These are phyloP conservation scores for Caerostris extrusa DNA, from an alignment of 1,140 invertebrate genomes.

Conservation along the genomic window DNA sequence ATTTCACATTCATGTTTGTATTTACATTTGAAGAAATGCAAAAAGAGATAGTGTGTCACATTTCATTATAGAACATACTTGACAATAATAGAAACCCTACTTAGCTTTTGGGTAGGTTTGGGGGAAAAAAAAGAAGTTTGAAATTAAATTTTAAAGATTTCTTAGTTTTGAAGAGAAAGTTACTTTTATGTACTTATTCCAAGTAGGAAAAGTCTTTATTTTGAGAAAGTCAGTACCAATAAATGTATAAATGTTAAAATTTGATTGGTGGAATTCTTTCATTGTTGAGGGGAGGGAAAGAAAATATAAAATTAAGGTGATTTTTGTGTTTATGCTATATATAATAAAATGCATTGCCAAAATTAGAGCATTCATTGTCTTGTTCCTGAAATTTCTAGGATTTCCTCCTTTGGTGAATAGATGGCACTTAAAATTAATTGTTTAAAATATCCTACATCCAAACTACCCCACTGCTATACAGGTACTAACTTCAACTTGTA, in stretches of 20 bases:
- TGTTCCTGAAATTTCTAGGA: conserved; percentile 12
- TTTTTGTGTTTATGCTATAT: not conserved
- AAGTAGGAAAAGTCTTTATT: not conserved
- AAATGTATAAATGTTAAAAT: not conserved
- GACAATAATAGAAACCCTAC: not conserved
- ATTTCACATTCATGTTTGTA: not conserved
- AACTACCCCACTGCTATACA: not conserved
- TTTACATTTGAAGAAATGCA: not conserved
- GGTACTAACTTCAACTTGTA: not conserved
- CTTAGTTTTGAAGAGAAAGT: not conserved
- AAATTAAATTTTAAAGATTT: not conserved
- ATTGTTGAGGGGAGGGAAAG: not conserved
- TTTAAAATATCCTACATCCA: conserved; percentile 33
- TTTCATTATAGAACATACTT: not conserved
- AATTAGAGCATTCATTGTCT: not conserved
- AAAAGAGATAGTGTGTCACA: conserved; percentile 31
- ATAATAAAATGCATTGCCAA: not conserved
- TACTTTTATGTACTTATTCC: not conserved
- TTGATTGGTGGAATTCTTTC: not conserved
- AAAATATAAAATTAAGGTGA: not conserved
- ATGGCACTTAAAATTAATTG: conserved; percentile 53
- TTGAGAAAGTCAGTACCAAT: not conserved
- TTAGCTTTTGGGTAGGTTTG: not conserved
- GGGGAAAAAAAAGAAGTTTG: not conserved
- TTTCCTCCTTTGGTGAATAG: conserved; percentile 47